A percentile compares a stretch with the other conserved stretches of the same genome.
phyloP scores from a whole-genome alignment of 2,113 vertebrate genomes.

The Sigmodon hispidus region DNA sequence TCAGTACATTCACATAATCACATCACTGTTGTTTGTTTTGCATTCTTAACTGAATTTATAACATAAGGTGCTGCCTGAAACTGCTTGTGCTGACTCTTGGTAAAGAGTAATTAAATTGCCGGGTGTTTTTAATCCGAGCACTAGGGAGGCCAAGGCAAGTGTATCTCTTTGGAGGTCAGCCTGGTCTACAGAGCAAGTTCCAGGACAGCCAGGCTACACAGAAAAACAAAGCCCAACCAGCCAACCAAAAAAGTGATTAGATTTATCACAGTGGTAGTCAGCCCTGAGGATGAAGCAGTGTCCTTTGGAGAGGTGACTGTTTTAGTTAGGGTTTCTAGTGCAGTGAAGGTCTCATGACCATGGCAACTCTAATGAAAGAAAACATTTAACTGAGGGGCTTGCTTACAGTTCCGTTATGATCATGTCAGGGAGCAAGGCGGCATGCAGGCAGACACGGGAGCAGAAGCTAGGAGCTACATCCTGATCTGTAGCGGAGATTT shows the following conservation, averaged over 20 bases:
- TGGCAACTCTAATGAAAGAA: neutral
- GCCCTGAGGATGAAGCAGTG: conserved; percentile 14
- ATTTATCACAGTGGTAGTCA: neutral
- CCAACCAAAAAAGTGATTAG: neutral
- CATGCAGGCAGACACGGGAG: neutral
- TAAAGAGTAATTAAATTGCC: conserved; percentile 33
- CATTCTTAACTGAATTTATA: conserved; percentile 50
- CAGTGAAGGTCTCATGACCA: neutral
- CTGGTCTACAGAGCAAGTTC: neutral
- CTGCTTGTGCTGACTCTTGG: neutral
- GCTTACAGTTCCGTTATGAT: neutral
- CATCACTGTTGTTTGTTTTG: conserved; percentile 4
- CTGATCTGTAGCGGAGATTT: neutral
- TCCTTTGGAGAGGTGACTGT: neutral
- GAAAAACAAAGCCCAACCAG: neutral
- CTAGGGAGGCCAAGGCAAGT: neutral
- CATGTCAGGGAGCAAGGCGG: neutral
- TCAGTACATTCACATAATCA: conserved; percentile 17
- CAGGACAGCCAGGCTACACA: neutral
- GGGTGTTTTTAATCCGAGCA: neutral
- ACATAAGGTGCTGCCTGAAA: conserved; percentile 22
- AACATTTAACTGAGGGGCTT: neutral
- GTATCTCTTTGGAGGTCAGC: neutral
- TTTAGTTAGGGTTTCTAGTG: neutral
- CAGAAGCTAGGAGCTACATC: neutral